Percentiles rank a stretch among this genome's conserved stretches.
These are phyloP conservation scores for Alosa alosa DNA, from an alignment of 2,113 vertebrate species.

Conservation along the genomic window DNA sequence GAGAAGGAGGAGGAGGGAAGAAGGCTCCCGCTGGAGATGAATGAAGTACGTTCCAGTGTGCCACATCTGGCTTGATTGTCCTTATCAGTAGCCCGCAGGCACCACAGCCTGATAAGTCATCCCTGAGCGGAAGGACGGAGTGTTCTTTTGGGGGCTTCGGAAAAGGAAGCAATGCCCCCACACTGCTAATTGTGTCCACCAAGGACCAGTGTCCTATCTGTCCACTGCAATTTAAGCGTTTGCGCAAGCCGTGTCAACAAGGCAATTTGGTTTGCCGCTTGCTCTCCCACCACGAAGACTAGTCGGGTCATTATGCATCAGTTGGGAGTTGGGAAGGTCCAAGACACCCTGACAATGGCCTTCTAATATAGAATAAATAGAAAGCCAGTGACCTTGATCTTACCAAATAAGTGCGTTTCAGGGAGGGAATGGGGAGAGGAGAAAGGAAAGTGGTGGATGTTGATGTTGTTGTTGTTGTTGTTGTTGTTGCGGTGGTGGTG, in stretches of 20 bases:
- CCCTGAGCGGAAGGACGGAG: conserved; percentile 40
- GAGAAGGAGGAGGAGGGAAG: background rate
- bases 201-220: conserved; percentile 31
- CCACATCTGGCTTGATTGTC: conserved; percentile 44
- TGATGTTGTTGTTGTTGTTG: background rate
- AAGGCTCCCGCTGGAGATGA: conserved; percentile 32
- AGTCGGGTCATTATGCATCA: conserved; percentile 26
- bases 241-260: conserved; percentile 33
- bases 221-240: conserved; percentile 35
- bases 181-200: conserved; percentile 45
- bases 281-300: background rate
- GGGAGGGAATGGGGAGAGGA: background rate
- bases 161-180: conserved; percentile 20
- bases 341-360: conserved; percentile 5
- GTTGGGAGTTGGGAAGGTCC: background rate
- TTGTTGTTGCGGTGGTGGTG: background rate
- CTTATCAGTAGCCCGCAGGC: conserved; percentile 53
- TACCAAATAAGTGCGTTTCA: conserved; percentile 26
- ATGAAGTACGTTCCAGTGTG: conserved; percentile 36
- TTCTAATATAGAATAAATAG: conserved; percentile 35
- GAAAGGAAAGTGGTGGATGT: background rate
- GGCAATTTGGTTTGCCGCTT: conserved; percentile 28
- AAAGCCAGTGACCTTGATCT: conserved; percentile 40
- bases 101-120: conserved; percentile 41
- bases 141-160: conserved; percentile 34